Conservation (phyloP, 2,888 invertebrate species). For the Cheilosia soror region DNA sequence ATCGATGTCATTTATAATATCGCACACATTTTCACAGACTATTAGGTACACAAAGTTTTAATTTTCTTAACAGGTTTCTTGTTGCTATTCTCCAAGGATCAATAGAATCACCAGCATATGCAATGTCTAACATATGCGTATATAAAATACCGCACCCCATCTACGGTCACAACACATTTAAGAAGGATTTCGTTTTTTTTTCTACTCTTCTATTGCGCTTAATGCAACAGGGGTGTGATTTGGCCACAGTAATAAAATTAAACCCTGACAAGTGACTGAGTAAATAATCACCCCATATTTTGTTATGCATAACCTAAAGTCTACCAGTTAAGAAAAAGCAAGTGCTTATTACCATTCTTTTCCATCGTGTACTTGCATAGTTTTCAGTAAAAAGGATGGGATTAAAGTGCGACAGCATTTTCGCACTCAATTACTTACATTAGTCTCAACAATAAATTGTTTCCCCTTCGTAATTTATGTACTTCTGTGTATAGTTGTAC, state of each 20-base stretch:
- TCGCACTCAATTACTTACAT: conserved; percentile 84
- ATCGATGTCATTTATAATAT: not conserved
- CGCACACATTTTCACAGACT: not conserved
- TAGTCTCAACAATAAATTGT: conserved; percentile 81
- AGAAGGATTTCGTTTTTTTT: conserved; percentile 38
- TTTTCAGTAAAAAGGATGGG: conserved; percentile 55
- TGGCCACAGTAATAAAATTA: conserved; percentile 73
- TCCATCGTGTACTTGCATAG: conserved; percentile 19
- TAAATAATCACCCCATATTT: conserved; percentile 63
- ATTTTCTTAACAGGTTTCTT: conserved; percentile 32
- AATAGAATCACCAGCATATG: conserved; percentile 63
- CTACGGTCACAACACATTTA: conserved; percentile 49
- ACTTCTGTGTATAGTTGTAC: conserved; percentile 17
- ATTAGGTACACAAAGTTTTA: conserved; percentile 10
- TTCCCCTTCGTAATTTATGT: conserved; percentile 26
- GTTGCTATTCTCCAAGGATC: conserved; percentile 56
- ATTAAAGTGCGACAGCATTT: conserved; percentile 81
- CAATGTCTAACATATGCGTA: conserved; percentile 59
- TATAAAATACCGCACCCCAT: conserved; percentile 54
- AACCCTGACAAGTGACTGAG: conserved; percentile 64
- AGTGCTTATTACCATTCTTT: conserved; percentile 68
- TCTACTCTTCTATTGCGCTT: conserved; percentile 7
- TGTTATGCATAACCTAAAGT: not conserved
- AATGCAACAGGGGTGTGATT: conserved; percentile 68
- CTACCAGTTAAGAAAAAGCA: conserved; percentile 39